Evolutionary conservation across 1,140 invertebrate genomes (phyloP).

Genomic region (Drosophila bocqueti): DNA sequence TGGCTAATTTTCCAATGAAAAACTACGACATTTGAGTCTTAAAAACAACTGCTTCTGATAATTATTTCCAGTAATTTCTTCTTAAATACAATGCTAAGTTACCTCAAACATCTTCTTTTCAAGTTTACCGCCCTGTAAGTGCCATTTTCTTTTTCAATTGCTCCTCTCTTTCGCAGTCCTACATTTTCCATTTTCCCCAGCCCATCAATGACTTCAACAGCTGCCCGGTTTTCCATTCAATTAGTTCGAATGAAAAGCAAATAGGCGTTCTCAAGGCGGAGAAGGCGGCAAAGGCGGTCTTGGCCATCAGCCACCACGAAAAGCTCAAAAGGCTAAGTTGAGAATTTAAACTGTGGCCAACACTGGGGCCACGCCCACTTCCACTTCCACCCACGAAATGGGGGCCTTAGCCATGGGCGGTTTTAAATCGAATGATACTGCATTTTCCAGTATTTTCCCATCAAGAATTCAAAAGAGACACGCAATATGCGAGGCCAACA

Average conservation of each 20-base stretch:
- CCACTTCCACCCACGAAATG: slow-evolving; percentile 32
- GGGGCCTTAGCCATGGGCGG: background rate
- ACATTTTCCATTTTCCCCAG: slow-evolving; percentile 12
- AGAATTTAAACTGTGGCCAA: slow-evolving; percentile 71
- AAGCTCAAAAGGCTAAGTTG: slow-evolving; percentile 77
- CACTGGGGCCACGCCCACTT: slow-evolving; percentile 47
- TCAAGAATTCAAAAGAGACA: slow-evolving; percentile 39
- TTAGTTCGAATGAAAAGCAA: slow-evolving; percentile 77
- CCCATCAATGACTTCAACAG: slow-evolving; percentile 61
- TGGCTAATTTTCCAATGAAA: background rate
- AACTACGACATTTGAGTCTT: fast-evolving
- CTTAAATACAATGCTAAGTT: background rate
- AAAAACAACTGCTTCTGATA: background rate
- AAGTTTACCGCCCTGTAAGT: background rate
- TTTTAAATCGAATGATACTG: slow-evolving; percentile 69
- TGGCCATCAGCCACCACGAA: slow-evolving; percentile 11
- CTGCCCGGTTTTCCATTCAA: slow-evolving; percentile 79
- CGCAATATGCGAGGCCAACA: slow-evolving; percentile 56
- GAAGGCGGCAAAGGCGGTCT: slow-evolving; percentile 10
- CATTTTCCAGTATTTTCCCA: slow-evolving; percentile 36
- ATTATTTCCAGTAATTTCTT: background rate
- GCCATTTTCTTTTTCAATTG: background rate
- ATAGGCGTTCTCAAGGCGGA: slow-evolving; percentile 54
- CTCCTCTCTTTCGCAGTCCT: background rate
- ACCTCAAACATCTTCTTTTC: background rate